Percentiles rank a stretch among this genome's conserved stretches.
Conservation (phyloP, 2,888 invertebrate genomes). For the Seladonia tumulorum region DNA sequence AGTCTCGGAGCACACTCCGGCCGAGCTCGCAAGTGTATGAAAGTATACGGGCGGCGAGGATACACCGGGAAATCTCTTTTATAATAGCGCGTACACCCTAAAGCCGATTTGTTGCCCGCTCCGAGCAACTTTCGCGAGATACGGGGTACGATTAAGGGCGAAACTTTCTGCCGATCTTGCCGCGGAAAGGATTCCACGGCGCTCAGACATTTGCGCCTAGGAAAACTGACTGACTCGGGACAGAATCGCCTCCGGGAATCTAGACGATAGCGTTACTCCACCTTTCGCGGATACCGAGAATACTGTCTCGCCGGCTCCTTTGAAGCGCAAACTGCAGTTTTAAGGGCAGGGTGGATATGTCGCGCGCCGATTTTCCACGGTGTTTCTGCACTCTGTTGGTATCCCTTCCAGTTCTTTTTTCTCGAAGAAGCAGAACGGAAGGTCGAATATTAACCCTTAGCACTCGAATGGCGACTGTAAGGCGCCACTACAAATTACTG, state of each 20-base stretch:
- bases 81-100: conserved; percentile 68
- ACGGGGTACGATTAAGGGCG: conserved; percentile 69
- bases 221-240: conserved; percentile 15
- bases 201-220: background rate
- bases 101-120: conserved; percentile 72
- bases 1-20: conserved; percentile 33
- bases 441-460: too few species aligned
- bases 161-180: conserved; percentile 62
- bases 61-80: conserved; percentile 66
- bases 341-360: too few species aligned
- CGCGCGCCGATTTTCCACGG: too few species aligned
- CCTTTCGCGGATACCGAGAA: background rate
- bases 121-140: conserved; percentile 67
- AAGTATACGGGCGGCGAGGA: conserved; percentile 54
- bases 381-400: too few species aligned
- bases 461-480: too few species aligned
- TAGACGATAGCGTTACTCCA: background rate
- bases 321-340: background rate
- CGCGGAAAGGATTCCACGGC: conserved; percentile 49
- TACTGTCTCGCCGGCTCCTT: background rate
- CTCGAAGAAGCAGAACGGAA: too few species aligned
- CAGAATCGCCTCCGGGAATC: background rate
- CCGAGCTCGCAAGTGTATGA: conserved; percentile 29
- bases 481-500: too few species aligned
- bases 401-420: too few species aligned